Evolutionary conservation across 2,113 vertebrate species (phyloP).

Genomic region (Mormyrus lacerda): DNA sequence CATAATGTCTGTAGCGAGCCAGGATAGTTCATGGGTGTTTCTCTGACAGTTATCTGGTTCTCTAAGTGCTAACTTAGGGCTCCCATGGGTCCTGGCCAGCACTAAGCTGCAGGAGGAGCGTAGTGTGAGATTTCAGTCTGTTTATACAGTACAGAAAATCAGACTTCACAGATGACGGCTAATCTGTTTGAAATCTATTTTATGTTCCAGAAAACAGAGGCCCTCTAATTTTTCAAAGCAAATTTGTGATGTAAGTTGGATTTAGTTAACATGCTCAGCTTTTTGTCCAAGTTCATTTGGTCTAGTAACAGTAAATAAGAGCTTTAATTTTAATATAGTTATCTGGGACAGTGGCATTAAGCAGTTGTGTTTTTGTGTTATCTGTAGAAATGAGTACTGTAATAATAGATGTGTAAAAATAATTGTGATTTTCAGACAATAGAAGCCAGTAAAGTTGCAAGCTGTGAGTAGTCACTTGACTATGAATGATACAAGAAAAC

Average conservation of each 20-base stretch:
- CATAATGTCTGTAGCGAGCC: neutral
- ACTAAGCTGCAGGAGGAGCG: neutral
- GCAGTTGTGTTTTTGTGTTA: constrained; percentile 50
- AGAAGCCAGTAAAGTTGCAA: neutral
- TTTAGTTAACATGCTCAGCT: neutral
- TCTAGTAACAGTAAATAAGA: neutral
- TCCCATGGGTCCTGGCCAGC: neutral
- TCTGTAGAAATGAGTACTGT: neutral
- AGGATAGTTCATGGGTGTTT: neutral
- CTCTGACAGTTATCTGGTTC: neutral
- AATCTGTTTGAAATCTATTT: neutral
- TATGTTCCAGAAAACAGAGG: neutral
- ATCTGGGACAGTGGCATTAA: neutral
- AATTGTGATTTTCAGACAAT: neutral
- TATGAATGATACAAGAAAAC: neutral
- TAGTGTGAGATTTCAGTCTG: neutral
- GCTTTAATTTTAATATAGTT: constrained; percentile 7
- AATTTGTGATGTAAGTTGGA: neutral
- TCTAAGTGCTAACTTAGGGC: neutral
- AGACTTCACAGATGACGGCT: neutral
- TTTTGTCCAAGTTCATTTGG: constrained; percentile 3
- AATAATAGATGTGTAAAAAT: neutral
- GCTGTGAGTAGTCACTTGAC: neutral
- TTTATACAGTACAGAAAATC: neutral
- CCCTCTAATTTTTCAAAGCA: neutral